A percentile compares a stretch with the other conserved stretches of the same genome.
phyloP scores from a whole-genome alignment of 2,113 vertebrate genomes.

The Indri indri region DNA sequence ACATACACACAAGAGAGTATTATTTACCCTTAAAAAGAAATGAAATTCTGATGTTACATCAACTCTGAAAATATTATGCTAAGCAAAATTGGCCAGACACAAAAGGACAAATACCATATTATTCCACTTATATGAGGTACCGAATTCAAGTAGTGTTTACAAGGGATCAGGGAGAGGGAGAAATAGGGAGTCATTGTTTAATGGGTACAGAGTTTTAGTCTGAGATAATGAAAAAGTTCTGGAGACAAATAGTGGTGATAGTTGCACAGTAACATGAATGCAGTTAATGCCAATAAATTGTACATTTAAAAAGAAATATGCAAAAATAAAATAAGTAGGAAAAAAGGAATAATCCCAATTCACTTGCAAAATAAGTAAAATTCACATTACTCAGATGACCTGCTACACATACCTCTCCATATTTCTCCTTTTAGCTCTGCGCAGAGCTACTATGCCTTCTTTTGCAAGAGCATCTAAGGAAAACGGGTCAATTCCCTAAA shows the following conservation, averaged over 20 bases:
- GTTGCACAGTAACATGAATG: neutral
- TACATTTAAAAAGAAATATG: neutral
- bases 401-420: constrained; percentile 93
- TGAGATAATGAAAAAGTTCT: neutral
- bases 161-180: neutral
- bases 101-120: neutral
- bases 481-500: constrained; percentile 95
- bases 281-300: neutral
- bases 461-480: constrained; percentile 96
- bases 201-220: neutral
- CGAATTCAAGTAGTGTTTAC: neutral
- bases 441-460: constrained; percentile 95
- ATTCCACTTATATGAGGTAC: neutral
- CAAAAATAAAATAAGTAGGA: neutral
- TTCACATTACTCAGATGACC: neutral
- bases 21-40: neutral
- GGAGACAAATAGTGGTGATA: neutral
- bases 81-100: neutral
- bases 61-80: neutral
- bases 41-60: no score
- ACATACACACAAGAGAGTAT: neutral
- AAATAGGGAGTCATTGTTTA: neutral
- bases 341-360: neutral
- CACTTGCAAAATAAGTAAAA: neutral
- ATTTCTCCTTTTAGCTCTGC: constrained; percentile 97